Conservation (phyloP, 2,113 vertebrate species). For the Heptranchias perlo region DNA sequence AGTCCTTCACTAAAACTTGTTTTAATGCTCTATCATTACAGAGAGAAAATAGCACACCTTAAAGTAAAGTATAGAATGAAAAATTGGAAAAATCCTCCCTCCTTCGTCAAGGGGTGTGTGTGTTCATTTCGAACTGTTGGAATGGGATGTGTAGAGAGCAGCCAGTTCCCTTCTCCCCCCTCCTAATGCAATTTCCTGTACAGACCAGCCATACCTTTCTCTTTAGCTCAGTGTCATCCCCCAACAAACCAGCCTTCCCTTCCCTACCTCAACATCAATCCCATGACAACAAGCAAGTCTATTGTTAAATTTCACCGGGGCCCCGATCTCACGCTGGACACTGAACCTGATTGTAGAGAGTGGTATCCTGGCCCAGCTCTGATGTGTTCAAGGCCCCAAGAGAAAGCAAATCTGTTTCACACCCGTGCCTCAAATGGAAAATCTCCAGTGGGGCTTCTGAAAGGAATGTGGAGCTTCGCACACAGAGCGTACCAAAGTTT, state of each 20-base stretch:
- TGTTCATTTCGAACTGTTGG: too few relatives aligned
- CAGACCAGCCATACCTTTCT: too few relatives aligned
- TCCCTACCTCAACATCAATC: background rate
- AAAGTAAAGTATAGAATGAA: too few relatives aligned
- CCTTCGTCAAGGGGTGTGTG: too few relatives aligned
- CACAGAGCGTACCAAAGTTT: too few relatives aligned
- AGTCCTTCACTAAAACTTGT: background rate
- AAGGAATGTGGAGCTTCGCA: background rate
- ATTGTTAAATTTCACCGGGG: background rate
- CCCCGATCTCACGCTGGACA: background rate
- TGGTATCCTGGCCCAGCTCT: background rate
- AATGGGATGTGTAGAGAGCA: too few relatives aligned
- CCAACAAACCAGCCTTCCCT: background rate
- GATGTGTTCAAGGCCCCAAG: background rate
- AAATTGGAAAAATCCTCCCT: too few relatives aligned
- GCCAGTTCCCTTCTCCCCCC: too few relatives aligned
- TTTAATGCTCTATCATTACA: background rate
- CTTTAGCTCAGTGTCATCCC: too few relatives aligned
- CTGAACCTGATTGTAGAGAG: background rate
- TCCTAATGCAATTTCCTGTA: too few relatives aligned
- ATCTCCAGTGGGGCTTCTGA: background rate
- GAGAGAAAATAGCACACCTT: too few relatives aligned
- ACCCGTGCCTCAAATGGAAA: background rate
- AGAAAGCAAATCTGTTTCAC: too few relatives aligned
- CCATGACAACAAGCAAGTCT: background rate